Conservation (phyloP, 2,888 invertebrate species). For the Lottia scabra region DNA sequence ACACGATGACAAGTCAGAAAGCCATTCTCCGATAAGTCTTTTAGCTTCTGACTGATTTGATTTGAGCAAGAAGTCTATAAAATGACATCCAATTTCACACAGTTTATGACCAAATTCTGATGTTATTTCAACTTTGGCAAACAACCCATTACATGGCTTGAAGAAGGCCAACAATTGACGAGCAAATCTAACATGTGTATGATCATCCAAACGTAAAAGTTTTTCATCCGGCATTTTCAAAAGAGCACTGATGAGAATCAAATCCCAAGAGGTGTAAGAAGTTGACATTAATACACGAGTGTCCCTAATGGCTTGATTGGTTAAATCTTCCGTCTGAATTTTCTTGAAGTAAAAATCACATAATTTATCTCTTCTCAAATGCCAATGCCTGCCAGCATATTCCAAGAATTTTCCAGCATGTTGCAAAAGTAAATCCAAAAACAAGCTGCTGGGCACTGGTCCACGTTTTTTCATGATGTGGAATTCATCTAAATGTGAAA, state of each 20-base stretch:
- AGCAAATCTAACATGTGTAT: slow-evolving; percentile 77
- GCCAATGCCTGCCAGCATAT: slow-evolving; percentile 33
- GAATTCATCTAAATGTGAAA: slow-evolving; percentile 81
- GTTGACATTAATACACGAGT: slow-evolving; percentile 82
- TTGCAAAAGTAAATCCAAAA: slow-evolving; percentile 70
- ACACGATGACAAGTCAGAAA: slow-evolving; percentile 81
- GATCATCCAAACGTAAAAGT: slow-evolving; percentile 76
- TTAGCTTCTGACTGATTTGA: slow-evolving; percentile 74
- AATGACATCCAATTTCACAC: slow-evolving; percentile 73
- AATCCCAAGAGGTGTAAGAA: slow-evolving; percentile 89
- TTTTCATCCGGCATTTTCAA: slow-evolving; percentile 77
- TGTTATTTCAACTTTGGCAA: slow-evolving; percentile 84
- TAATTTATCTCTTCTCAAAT: slow-evolving; percentile 46
- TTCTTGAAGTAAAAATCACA: slow-evolving; percentile 51
- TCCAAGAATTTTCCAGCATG: slow-evolving; percentile 37
- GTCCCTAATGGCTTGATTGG: slow-evolving; percentile 76
- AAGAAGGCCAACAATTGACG: slow-evolving; percentile 86
- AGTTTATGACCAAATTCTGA: slow-evolving; percentile 69
- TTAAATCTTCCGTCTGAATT: slow-evolving; percentile 54
- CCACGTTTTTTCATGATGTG: slow-evolving; percentile 82
- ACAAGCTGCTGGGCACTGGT: slow-evolving; percentile 83
- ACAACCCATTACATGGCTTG: slow-evolving; percentile 88
- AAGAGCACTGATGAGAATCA: slow-evolving; percentile 88
- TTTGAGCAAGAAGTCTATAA: slow-evolving; percentile 80
- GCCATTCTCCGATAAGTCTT: slow-evolving; percentile 79